A percentile compares a stretch with the other conserved stretches of the same genome.
Evolutionary conservation across 2,888 invertebrate species (phyloP).

Genomic region (Copidosoma aretas): DNA sequence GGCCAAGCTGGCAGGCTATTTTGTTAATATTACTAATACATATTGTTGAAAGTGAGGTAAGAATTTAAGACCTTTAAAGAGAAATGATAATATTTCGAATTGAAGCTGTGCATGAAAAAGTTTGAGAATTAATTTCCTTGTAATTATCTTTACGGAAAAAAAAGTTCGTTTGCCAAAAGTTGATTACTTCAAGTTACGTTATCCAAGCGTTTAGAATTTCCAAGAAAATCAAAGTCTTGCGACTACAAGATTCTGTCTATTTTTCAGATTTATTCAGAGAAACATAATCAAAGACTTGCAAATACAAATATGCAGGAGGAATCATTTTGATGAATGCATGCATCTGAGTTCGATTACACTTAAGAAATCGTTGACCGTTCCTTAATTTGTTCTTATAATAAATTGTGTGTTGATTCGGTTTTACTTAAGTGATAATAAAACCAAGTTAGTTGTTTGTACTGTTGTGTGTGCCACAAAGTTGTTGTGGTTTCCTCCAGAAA

Average conservation of each 20-base stretch:
- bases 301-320: slow-evolving; percentile 22
- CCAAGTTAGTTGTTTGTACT: slow-evolving; percentile 30
- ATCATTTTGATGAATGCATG: slow-evolving; percentile 24
- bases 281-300: slow-evolving; percentile 34
- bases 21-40: slow-evolving; percentile 60
- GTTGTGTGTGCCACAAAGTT: slow-evolving; percentile 32
- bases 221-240: slow-evolving; percentile 41
- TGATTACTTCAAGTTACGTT: slow-evolving; percentile 51
- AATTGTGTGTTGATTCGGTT: slow-evolving; percentile 33
- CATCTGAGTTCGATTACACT: slow-evolving; percentile 35
- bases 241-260: slow-evolving; percentile 10
- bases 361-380: slow-evolving; percentile 17
- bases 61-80: slow-evolving; percentile 56
- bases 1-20: slow-evolving; percentile 61
- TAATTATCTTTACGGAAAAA: slow-evolving; percentile 45
- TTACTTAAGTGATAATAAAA: slow-evolving; percentile 6
- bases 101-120: slow-evolving; percentile 48
- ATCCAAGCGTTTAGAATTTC: slow-evolving; percentile 41
- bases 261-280: slow-evolving; percentile 19
- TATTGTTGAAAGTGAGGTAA: slow-evolving; percentile 59
- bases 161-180: slow-evolving; percentile 53
- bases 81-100: slow-evolving; percentile 47
- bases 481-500: slow-evolving; percentile 35
- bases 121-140: slow-evolving; percentile 49
- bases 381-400: slow-evolving; percentile 20